Percentiles rank a stretch among this genome's conserved stretches.
Evolutionary conservation across 2,888 invertebrate species (phyloP).

Genomic region (Volucella bombylans): DNA sequence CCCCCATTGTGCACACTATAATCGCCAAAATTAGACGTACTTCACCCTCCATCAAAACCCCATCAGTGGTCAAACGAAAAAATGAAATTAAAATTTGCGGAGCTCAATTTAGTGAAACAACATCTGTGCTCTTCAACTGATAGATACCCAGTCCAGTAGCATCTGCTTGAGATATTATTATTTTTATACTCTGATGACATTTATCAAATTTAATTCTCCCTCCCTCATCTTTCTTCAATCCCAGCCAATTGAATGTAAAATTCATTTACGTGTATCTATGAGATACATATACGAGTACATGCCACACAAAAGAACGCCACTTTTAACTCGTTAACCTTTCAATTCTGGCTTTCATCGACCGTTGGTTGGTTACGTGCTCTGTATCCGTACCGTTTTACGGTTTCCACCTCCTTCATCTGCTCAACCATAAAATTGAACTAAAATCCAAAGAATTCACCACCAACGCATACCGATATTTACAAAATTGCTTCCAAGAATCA

Average conservation of each 20-base stretch:
- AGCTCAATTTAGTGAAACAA: not conserved
- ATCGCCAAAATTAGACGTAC: no score
- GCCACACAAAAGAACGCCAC: conserved; percentile 25
- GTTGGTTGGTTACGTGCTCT: not conserved
- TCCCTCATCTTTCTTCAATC: conserved; percentile 11
- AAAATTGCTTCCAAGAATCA: conserved; percentile 44
- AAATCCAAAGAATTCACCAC: conserved; percentile 16
- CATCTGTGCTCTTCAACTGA: not conserved
- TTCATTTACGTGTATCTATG: conserved; percentile 22
- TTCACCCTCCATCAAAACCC: not conserved
- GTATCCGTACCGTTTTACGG: not conserved
- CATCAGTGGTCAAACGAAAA: not conserved
- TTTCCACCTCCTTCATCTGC: not conserved
- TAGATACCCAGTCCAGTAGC: no score
- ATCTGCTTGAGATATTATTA: conserved; percentile 28
- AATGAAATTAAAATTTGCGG: not conserved
- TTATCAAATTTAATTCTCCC: conserved; percentile 21
- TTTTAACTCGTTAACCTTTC: conserved; percentile 35
- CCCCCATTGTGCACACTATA: no score
- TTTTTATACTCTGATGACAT: conserved; percentile 39
- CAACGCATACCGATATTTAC: conserved; percentile 25
- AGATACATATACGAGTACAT: no score
- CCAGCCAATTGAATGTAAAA: conserved; percentile 17
- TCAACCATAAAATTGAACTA: conserved; percentile 41
- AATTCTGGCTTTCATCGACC: conserved; percentile 12